Evolutionary conservation across 2,113 vertebrate genomes (phyloP).

Genomic region (Tyrannus savana): DNA sequence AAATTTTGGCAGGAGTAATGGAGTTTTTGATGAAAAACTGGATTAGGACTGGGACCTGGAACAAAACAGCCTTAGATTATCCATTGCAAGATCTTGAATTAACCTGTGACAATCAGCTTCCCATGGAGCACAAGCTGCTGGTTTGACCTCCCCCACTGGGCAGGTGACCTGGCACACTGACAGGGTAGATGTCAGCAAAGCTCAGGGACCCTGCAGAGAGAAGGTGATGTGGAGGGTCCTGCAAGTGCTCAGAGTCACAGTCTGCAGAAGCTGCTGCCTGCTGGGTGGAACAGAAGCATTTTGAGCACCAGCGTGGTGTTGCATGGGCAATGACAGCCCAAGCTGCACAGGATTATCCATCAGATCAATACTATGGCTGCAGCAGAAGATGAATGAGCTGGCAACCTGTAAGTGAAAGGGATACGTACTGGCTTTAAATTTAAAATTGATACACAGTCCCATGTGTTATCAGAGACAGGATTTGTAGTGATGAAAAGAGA

Average conservation of each 20-base stretch:
- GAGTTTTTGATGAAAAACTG: background rate
- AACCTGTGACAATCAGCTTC: background rate
- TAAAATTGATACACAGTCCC: background rate
- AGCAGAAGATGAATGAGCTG: background rate
- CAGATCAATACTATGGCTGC: background rate
- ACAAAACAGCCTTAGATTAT: background rate
- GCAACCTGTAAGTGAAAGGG: background rate
- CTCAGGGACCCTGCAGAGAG: background rate
- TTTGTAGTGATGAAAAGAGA: background rate
- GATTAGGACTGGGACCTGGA: background rate
- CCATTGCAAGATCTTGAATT: background rate
- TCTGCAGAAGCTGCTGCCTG: background rate
- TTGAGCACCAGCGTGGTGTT: accelerated
- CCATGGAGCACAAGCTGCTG: accelerated
- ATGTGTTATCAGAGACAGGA: background rate
- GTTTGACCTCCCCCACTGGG: background rate
- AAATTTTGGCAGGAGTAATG: background rate
- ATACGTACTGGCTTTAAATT: background rate
- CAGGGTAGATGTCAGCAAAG: accelerated
- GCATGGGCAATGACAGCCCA: accelerated
- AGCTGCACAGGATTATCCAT: background rate
- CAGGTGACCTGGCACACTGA: accelerated
- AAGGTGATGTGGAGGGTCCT: background rate
- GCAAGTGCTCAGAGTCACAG: background rate
- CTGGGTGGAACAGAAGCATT: background rate